Evolutionary conservation across 2,797 vertebrate genomes (phyloP).

Genomic region (Hippopotamyrus pictus): DNA sequence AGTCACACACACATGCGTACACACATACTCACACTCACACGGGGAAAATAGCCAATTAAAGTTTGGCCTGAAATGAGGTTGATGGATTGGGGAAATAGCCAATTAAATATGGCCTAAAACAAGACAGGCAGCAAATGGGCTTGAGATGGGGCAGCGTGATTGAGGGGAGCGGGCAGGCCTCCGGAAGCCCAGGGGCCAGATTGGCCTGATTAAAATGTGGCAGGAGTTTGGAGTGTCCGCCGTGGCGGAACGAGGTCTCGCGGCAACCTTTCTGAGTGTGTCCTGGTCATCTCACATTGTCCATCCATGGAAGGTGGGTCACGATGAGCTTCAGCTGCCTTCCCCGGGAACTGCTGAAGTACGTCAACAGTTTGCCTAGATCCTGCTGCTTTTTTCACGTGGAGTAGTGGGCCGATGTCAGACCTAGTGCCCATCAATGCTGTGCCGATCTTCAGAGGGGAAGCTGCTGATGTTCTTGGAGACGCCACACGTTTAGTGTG

Average conservation of each 20-base stretch:
- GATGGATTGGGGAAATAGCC: background rate
- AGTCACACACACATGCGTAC: slow-evolving; percentile 38
- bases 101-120: background rate
- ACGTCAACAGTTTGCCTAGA: background rate
- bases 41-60: background rate
- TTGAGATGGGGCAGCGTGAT: background rate
- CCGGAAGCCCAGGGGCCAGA: background rate
- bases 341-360: background rate
- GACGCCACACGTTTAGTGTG: background rate
- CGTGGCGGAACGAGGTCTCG: background rate
- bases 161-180: background rate
- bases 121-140: background rate
- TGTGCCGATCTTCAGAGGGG: background rate
- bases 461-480: background rate
- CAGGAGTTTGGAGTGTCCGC: background rate
- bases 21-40: background rate
- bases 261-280: background rate
- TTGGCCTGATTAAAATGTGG: background rate
- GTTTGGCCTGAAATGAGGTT: background rate
- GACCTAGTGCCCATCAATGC: background rate
- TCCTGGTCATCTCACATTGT: background rate
- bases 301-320: background rate
- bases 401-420: background rate
- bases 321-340: background rate
- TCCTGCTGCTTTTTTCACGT: background rate